phyloP scores from a whole-genome alignment of 2,888 invertebrate genomes.

The Leptura quadrifasciata region DNA sequence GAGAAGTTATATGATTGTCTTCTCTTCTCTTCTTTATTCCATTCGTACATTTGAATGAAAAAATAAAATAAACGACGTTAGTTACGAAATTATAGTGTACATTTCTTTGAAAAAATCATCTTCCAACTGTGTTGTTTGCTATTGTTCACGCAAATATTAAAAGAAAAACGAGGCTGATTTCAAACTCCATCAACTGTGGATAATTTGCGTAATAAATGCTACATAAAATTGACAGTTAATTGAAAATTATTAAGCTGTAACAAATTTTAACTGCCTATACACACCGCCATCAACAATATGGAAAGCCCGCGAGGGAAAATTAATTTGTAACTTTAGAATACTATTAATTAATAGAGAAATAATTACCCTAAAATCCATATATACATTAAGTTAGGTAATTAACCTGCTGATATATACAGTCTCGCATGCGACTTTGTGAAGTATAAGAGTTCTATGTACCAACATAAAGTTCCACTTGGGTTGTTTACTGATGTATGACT shows the following conservation, averaged over 20 bases:
- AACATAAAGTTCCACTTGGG: constrained; percentile 16
- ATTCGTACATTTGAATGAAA: too few species aligned
- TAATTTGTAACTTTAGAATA: constrained; percentile 31
- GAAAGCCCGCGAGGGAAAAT: constrained; percentile 13
- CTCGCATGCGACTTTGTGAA: constrained; percentile 16
- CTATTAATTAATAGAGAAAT: constrained; percentile 31
- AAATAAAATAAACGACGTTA: too few species aligned
- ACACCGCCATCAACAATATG: constrained; percentile 11
- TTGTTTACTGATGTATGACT: constrained; percentile 19
- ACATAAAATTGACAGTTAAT: constrained; percentile 19
- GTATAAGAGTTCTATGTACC: constrained; percentile 20
- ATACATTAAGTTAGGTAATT: constrained; percentile 31
- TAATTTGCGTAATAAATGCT: constrained; percentile 2
- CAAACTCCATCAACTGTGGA: background rate
- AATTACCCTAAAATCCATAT: constrained; percentile 20
- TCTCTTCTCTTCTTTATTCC: too few species aligned
- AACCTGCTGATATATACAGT: constrained; percentile 29
- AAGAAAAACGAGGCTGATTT: background rate
- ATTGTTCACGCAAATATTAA: background rate
- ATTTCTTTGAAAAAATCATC: too few species aligned
- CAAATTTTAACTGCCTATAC: constrained; percentile 15
- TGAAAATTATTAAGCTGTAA: constrained; percentile 31
- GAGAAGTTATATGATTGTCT: too few species aligned
- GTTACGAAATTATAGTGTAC: too few species aligned
- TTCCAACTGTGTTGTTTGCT: too few species aligned